A percentile compares a stretch with the other conserved stretches of the same genome.
These are phyloP conservation scores for Oscheius onirici DNA, from an alignment of 2,888 invertebrate species.

Conservation along the genomic window DNA sequence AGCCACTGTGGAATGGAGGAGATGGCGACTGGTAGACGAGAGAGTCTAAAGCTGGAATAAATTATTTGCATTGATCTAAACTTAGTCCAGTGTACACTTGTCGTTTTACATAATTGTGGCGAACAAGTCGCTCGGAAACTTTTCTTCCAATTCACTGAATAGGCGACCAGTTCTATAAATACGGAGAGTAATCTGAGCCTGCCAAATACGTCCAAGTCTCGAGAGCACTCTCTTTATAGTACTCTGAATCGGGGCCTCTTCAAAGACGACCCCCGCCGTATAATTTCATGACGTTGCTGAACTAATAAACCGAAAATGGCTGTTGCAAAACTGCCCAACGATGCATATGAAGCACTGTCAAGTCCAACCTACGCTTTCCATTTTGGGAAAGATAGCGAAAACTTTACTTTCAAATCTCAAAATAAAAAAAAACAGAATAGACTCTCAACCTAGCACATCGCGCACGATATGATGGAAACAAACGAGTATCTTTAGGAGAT, in stretches of 20 bases:
- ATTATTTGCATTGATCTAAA: slow-evolving; percentile 8
- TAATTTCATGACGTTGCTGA: too few species aligned
- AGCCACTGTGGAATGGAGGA: slow-evolving; percentile 8
- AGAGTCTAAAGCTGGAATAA: slow-evolving; percentile 9
- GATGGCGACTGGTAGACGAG: slow-evolving; percentile 14
- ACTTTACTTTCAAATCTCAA: background rate
- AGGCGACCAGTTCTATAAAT: too few species aligned
- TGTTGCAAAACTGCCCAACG: background rate
- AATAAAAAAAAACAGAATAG: background rate
- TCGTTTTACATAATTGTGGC: too few species aligned
- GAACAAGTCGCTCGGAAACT: too few species aligned
- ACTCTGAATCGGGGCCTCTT: too few species aligned
- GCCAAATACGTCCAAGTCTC: too few species aligned
- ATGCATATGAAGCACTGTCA: background rate
- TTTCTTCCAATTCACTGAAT: too few species aligned
- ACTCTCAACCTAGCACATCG: background rate
- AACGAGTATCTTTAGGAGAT: background rate
- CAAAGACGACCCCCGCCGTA: too few species aligned
- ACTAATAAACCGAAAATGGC: background rate
- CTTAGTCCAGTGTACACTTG: too few species aligned
- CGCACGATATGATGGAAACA: background rate
- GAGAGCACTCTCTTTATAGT: too few species aligned
- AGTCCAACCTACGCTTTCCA: slow-evolving; percentile 10
- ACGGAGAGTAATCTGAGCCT: too few species aligned
- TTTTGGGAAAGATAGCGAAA: background rate